A percentile compares a stretch with the other conserved stretches of the same genome.
These are phyloP conservation scores for Rhinichthys osculus DNA, from an alignment of 2,797 vertebrate genomes.

Conservation along the genomic window DNA sequence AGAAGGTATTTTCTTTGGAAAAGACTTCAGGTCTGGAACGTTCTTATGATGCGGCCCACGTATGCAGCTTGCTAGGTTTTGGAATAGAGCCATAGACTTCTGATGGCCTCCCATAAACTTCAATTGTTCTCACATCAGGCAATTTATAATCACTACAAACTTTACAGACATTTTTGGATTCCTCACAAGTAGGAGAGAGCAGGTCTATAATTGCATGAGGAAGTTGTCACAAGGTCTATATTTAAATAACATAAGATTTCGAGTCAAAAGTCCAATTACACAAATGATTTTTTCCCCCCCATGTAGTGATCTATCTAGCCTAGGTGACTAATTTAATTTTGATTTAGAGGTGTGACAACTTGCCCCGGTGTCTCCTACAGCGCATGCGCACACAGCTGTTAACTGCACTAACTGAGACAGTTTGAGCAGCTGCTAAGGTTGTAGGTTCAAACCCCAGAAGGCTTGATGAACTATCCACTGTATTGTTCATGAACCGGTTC, in stretches of 20 bases:
- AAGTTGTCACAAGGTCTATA: background rate
- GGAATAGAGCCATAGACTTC: constrained; percentile 6
- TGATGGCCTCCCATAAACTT: background rate
- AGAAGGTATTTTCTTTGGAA: background rate
- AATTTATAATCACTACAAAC: background rate
- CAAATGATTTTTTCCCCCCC: background rate
- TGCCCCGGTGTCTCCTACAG: background rate
- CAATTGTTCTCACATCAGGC: background rate
- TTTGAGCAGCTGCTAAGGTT: background rate
- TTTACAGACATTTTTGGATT: background rate
- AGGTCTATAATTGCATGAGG: background rate
- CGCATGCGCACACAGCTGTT: background rate
- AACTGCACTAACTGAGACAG: background rate
- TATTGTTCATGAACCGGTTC: constrained; percentile 2
- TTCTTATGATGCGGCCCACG: constrained; percentile 1
- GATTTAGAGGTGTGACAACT: background rate
- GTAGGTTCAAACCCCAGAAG: constrained; percentile 1
- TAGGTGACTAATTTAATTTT: background rate
- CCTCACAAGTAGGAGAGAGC: too few species aligned
- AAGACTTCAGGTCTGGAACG: background rate
- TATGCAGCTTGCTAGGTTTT: background rate
- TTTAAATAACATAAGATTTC: background rate
- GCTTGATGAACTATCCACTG: constrained; percentile 16
- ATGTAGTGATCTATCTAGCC: background rate
- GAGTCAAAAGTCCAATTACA: background rate